phyloP scores from a whole-genome alignment of 2,888 invertebrate species.

The Koerneria pararmatus region DNA sequence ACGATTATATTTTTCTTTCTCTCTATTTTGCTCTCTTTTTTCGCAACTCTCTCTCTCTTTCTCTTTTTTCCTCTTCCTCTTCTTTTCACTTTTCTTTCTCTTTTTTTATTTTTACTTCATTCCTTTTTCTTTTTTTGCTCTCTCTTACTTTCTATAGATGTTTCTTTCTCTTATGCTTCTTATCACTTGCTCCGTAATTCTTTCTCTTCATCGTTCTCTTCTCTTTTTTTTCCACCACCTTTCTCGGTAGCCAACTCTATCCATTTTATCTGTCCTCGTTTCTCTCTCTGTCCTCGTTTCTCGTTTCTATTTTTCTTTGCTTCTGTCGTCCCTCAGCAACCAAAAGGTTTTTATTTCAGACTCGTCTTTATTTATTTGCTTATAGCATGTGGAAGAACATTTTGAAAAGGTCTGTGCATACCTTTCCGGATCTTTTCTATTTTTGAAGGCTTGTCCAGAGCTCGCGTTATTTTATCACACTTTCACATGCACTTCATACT shows the following conservation, averaged over 20 bases:
- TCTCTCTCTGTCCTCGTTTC: slow-evolving; percentile 6
- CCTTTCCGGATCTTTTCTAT: too few relatives aligned
- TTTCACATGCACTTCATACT: too few relatives aligned
- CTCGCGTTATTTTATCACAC: too few relatives aligned
- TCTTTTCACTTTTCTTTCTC: slow-evolving; percentile 7
- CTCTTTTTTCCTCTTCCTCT: not conserved
- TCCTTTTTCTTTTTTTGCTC: not conserved
- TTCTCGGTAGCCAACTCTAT: not conserved
- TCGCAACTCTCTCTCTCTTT: slow-evolving; percentile 4
- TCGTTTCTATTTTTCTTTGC: too few relatives aligned
- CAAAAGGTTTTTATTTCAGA: too few relatives aligned
- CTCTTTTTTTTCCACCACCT: not conserved
- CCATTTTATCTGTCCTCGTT: slow-evolving; percentile 5
- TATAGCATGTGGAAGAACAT: too few relatives aligned
- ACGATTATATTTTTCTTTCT: slow-evolving; percentile 1
- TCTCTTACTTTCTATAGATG: not conserved
- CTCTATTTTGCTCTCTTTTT: not conserved
- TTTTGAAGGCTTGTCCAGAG: too few relatives aligned
- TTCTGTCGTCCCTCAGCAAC: too few relatives aligned
- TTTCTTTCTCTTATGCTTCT: not conserved
- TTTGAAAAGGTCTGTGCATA: too few relatives aligned
- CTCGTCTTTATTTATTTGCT: too few relatives aligned
- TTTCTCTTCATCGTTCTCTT: not conserved
- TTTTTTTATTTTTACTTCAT: slow-evolving; percentile 1
- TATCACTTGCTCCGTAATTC: too few relatives aligned